Evolutionary conservation across 2,888 invertebrate genomes (phyloP).

Genomic region (Dioctria rufipes): DNA sequence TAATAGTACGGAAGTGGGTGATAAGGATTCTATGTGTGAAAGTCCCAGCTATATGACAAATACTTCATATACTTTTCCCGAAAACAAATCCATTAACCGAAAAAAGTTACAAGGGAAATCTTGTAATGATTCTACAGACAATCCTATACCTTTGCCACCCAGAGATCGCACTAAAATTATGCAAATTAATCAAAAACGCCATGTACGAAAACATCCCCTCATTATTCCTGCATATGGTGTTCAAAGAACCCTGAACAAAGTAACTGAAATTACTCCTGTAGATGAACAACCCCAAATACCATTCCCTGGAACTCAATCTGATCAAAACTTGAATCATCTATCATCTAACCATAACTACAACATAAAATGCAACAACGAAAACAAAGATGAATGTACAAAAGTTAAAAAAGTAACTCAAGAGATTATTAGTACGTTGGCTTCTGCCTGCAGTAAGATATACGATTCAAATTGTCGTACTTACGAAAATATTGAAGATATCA

Average conservation of each 20-base stretch:
- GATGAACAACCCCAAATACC: constrained; percentile 64
- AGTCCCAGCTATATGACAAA: constrained; percentile 70
- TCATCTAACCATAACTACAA: constrained; percentile 48
- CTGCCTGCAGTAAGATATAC: not conserved
- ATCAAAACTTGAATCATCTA: constrained; percentile 54
- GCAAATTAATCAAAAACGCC: constrained; percentile 78
- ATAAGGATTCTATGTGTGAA: constrained; percentile 66
- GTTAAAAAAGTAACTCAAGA: constrained; percentile 54
- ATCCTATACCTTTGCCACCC: constrained; percentile 84
- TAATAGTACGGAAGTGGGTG: constrained; percentile 55
- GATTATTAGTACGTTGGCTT: constrained; percentile 11
- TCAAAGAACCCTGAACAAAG: constrained; percentile 77
- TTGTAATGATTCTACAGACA: constrained; percentile 26
- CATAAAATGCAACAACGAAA: constrained; percentile 50
- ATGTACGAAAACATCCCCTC: constrained; percentile 86
- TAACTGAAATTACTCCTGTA: constrained; percentile 71
- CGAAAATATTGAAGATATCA: constrained; percentile 65
- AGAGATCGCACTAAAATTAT: constrained; percentile 79
- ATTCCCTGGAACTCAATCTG: constrained; percentile 56
- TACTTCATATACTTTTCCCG: constrained; percentile 68
- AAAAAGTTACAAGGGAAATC: constrained; percentile 17
- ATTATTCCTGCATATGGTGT: constrained; percentile 80
- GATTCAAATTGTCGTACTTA: constrained; percentile 61
- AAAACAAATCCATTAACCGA: constrained; percentile 57
- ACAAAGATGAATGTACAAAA: constrained; percentile 51